Evolutionary conservation across 53 echinoderm and acorn worm species (phyloP), one percentile per base, ranked within the genome.

Genomic region (Mesocentrotus franciscanus): DNA sequence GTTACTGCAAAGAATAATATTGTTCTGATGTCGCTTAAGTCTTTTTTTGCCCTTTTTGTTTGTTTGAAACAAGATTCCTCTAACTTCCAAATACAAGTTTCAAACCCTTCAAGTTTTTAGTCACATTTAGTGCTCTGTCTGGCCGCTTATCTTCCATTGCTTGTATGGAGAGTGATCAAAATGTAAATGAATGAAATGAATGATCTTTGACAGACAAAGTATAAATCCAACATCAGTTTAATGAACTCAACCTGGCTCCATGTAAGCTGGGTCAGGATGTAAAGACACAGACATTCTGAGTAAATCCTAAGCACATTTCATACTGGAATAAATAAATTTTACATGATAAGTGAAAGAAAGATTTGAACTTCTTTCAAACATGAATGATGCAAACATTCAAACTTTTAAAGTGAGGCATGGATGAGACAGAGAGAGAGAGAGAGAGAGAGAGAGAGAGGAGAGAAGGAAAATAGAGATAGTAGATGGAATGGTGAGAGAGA

Each of bases 131-230:
- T 12, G 29, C 18, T 4, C 84, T 36, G 79, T 79, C 79, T 79
- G 79, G 79, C 34, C 2, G 17, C 79, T n/a, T n/a, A 34, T 79
- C 9, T 42, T 5, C 49, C 36, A 84, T 84, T 36, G 39, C 42
- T 17, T 39, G 17, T 84, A 7, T 49, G 49, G 0, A 0, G 36
- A 20, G 84, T 24, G 39, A 84, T 84, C 84, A 84, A 84, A 49
- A 84, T 84, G 49, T 39, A 84, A 84, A 84, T 49, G 84, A 84
- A 20, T 18, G 84, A 84, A 42, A 49, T 84, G 7, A 84, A 84
- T 49, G 49, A 84, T 49, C 84, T 84, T 22, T 84, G 84, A 84
- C 42, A 42, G 84, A 84, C 84, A 84, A 49, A 49, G 74, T 42
- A 49, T 2, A 7, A 84, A 84, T 11, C 29, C 84, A 32, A 14